Conservation (phyloP, 2,888 invertebrate species). For the Harmothoe impar region DNA sequence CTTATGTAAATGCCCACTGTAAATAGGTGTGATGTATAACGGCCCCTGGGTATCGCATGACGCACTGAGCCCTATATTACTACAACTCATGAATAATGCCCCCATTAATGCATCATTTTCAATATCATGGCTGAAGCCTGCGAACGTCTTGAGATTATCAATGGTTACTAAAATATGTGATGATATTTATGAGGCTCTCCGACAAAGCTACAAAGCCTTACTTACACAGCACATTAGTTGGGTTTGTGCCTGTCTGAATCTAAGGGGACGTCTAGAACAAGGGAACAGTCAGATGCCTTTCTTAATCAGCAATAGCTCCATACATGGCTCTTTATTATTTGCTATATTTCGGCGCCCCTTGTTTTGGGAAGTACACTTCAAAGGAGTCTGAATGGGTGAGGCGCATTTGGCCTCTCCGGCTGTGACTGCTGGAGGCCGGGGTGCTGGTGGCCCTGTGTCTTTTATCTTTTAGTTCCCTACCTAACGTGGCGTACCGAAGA, state of each 20-base stretch:
- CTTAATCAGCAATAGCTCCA: neutral
- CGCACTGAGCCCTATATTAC: neutral
- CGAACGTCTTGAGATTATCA: neutral
- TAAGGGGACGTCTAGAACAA: neutral
- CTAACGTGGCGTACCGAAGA: neutral
- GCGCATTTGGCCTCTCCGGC: constrained; percentile 19
- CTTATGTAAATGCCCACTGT: neutral
- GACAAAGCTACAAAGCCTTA: no score
- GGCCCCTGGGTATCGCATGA: neutral
- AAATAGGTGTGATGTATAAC: constrained; percentile 23
- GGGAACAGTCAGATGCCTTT: neutral
- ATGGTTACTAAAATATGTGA: neutral
- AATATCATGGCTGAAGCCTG: neutral
- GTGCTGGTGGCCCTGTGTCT: neutral
- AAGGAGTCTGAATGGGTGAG: constrained; percentile 1
- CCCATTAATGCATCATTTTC: constrained; percentile 10
- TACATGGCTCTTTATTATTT: neutral
- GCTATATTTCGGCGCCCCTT: neutral
- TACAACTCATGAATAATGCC: constrained; percentile 14
- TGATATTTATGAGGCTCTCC: no score
- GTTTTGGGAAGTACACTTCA: neutral
- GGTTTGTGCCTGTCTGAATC: no score
- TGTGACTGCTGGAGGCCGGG: neutral
- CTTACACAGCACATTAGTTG: no score
- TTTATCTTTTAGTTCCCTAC: neutral